These are phyloP conservation scores for Brenthis daphne DNA, from an alignment of 2,888 invertebrate species.

Conservation along the genomic window DNA sequence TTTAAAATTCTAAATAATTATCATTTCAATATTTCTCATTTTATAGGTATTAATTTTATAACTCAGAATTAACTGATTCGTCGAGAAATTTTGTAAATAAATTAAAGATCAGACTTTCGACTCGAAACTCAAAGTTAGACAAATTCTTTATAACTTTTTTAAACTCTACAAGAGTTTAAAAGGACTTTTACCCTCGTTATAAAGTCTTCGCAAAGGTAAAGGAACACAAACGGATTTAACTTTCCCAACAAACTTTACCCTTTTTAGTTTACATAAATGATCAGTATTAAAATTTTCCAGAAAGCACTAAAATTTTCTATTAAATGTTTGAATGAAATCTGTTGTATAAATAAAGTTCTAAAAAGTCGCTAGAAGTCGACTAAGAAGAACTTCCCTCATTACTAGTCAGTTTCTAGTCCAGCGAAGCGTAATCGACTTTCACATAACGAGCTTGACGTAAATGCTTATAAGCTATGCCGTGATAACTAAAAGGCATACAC, in stretches of 20 bases:
- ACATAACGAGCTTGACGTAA: conserved; percentile 25
- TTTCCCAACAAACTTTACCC: conserved; percentile 4
- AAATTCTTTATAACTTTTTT: not conserved
- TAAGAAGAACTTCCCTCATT: conserved; percentile 19
- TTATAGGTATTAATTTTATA: too few species aligned
- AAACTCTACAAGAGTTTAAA: not conserved
- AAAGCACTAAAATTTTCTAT: conserved; percentile 2
- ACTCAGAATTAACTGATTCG: too few species aligned
- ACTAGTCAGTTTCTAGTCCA: conserved; percentile 13
- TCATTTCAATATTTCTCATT: too few species aligned
- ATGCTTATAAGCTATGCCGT: conserved; percentile 19
- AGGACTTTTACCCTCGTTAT: not conserved
- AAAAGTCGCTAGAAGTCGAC: conserved; percentile 14
- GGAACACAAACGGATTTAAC: conserved; percentile 1
- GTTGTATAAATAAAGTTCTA: conserved; percentile 15
- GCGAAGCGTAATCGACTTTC: conserved; percentile 23
- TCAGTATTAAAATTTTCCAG: not conserved
- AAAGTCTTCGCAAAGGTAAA: conserved; percentile 1
- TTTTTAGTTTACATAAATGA: conserved; percentile 5
- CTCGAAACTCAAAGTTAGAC: not conserved
- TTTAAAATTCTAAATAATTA: too few species aligned
- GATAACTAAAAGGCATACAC: conserved; percentile 19
- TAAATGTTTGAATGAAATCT: conserved; percentile 11
- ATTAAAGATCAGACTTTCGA: too few species aligned
- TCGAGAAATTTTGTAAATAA: too few species aligned